Evolutionary conservation across 2,888 invertebrate species (phyloP), one percentile per base, ranked within the genome.

Genomic region (Dolomedes plantarius): DNA sequence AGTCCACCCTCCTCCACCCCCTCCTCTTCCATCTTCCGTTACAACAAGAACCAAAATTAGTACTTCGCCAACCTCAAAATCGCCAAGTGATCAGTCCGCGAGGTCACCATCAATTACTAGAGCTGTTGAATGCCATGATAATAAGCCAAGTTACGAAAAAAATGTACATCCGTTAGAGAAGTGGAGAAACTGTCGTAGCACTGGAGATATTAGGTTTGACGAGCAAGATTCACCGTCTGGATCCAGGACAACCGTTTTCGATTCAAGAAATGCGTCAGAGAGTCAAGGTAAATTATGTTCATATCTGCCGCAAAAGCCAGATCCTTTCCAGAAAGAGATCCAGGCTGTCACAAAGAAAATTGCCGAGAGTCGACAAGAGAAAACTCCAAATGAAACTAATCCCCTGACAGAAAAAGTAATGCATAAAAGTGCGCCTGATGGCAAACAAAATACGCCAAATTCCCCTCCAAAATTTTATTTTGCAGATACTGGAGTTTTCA

Each of bases 381-480:
- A 31, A 28, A 13, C 11, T 1, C 28, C 41, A 9, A 16, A 27
- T 1, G 28, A 41, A 41, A 64, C 11, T n/a, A 32, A 64, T 0
- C 6, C 16, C 0, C n/a, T n/a, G n/a, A 23, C 13, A 31, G 39
- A 50, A 50, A 41, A 41, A 28, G 28, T 5, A 27, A 2, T 9
- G 23, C 23, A 46, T 28, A 64, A 46, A 41, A 19, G 0, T 23
- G 2, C 50, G 11, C 5, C 41, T 1, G 62, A 69, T 1, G 5
- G 9, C 29, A 69, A 69, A n/a, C n/a, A 36, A 19, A 65, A 56
- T 28, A 41, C 27, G 29, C 23, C 50, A 23, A 76, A 13, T 36
- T 80, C 86, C 1, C 80, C 80, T 2, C 79, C 79, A n/a, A 80
- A 80, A 27, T 86, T 79, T 39, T 86, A 80, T 67, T 86, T 86